Percentiles rank a stretch among this genome's conserved stretches.
Evolutionary conservation across 2,797 vertebrate species (phyloP).

Genomic region (Neosilurus mollespiculum): DNA sequence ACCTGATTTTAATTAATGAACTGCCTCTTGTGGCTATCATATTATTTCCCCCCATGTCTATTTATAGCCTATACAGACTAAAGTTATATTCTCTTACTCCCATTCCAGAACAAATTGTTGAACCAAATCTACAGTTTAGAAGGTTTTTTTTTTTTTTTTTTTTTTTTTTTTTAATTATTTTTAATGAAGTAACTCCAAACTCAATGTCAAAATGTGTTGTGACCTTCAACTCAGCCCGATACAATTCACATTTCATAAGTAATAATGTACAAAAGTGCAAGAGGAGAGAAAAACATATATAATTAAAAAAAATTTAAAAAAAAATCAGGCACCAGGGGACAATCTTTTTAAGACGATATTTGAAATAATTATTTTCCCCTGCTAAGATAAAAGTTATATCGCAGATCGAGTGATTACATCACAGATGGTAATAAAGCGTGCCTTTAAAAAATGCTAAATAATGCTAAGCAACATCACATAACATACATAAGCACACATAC

Average conservation of each 20-base stretch:
- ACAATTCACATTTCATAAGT: not conserved
- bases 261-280: not conserved
- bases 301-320: too few relatives aligned
- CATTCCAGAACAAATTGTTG: not conserved
- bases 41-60: not conserved
- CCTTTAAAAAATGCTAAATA: not conserved
- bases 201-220: not conserved
- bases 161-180: too few relatives aligned
- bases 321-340: not conserved
- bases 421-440: not conserved
- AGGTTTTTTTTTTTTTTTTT: too few relatives aligned
- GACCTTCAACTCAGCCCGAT: not conserved
- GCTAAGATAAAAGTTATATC: not conserved
- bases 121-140: not conserved
- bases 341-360: not conserved
- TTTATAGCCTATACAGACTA: constrained; percentile 33
- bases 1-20: not conserved
- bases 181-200: not conserved
- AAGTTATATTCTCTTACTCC: constrained; percentile 32
- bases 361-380: not conserved
- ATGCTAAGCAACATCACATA: not conserved
- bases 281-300: not conserved
- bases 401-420: constrained; percentile 19
- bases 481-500: not conserved
- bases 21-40: constrained; percentile 11